A percentile compares a stretch with the other conserved stretches of the same genome.
Evolutionary conservation across 2,888 invertebrate species (phyloP).

Genomic region (Watsonalla cultraria): DNA sequence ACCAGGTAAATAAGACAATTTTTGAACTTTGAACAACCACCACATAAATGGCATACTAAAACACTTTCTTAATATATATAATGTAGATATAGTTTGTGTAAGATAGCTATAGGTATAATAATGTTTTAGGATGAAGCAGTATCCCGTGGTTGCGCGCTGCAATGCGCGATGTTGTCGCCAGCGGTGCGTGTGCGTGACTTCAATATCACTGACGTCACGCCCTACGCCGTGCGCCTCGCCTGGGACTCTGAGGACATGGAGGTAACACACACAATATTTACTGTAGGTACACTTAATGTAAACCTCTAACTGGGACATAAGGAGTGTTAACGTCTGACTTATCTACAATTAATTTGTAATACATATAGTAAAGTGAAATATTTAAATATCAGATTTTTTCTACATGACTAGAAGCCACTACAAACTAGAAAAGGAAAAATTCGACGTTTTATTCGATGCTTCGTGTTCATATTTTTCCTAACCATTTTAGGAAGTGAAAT

Average conservation of each 20-base stretch:
- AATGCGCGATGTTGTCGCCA: slow-evolving; percentile 98
- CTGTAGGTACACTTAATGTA: background rate
- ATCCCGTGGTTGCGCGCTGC: slow-evolving; percentile 95
- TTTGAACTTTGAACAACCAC: background rate
- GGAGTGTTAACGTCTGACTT: too few species aligned
- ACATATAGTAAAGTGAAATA: background rate
- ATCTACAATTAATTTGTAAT: too few species aligned
- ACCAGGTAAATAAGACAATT: slow-evolving; percentile 78
- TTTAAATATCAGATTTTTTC: too few species aligned
- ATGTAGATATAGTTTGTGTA: background rate
- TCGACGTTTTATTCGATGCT: too few species aligned
- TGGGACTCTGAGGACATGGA: slow-evolving; percentile 95
- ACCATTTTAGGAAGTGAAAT: too few species aligned
- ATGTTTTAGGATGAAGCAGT: slow-evolving; percentile 92
- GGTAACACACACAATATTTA: slow-evolving; percentile 47
- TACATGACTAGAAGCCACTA: too few species aligned
- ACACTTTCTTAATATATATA: background rate
- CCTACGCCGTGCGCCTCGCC: slow-evolving; percentile 90
- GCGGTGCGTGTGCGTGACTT: slow-evolving; percentile 98
- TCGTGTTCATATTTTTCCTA: too few species aligned
- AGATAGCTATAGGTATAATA: background rate
- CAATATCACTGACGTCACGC: slow-evolving; percentile 94
- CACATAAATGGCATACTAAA: background rate
- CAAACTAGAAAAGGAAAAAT: too few species aligned
- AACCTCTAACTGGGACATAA: background rate